Conservation (phyloP, 2,797 vertebrate genomes). For the Anisognathus igniventris region DNA sequence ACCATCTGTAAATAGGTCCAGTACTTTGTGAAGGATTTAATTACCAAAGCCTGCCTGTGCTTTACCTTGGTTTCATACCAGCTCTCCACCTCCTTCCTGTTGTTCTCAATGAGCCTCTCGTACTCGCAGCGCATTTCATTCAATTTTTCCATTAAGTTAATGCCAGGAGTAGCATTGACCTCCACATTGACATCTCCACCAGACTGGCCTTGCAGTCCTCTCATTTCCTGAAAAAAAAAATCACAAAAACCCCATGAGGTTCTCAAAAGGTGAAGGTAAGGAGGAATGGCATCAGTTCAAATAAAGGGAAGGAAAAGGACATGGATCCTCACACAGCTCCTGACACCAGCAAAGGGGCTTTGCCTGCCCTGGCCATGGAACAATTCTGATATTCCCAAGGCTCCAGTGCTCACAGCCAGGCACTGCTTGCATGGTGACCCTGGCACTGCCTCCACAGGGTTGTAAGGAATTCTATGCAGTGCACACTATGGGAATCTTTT, state of each 20-base stretch:
- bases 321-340: not conserved
- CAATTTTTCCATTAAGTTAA: constrained; percentile 82
- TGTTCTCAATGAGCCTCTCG: constrained; percentile 83
- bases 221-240: constrained; percentile 58
- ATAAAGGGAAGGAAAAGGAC: not conserved
- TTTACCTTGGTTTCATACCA: constrained; percentile 89
- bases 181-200: constrained; percentile 86
- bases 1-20: not conserved
- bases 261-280: not conserved
- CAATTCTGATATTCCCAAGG: not conserved
- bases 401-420: not conserved
- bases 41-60: accelerated
- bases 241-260: not conserved
- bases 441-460: not conserved
- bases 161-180: constrained; percentile 86
- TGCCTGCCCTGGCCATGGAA: not conserved
- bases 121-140: constrained; percentile 86
- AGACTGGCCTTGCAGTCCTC: constrained; percentile 53
- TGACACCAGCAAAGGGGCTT: not conserved
- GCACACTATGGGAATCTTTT: not conserved
- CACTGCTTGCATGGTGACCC: no score
- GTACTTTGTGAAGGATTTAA: not conserved
- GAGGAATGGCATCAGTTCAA: not conserved
- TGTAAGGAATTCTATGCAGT: not conserved
- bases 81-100: constrained; percentile 83